phyloP scores from a whole-genome alignment of 2,888 invertebrate genomes.

The Imbricaverruca yamaguchii region DNA sequence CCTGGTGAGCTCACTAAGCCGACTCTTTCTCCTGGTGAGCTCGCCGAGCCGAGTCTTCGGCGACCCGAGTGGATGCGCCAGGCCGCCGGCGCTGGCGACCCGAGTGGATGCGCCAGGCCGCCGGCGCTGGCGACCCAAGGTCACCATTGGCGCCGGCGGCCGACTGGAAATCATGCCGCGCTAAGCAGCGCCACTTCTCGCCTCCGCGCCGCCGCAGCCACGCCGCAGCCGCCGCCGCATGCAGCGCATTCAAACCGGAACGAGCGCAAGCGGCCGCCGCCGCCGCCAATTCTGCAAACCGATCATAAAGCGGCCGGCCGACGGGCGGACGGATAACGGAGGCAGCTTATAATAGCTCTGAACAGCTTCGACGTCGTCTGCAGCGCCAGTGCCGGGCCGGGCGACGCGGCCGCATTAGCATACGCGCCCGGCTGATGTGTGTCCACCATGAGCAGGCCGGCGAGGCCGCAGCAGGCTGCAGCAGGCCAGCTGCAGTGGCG shows the following conservation, averaged over 20 bases:
- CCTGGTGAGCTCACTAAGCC: no score
- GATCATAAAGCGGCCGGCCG: background rate
- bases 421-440: background rate
- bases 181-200: no score
- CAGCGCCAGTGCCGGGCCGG: no score
- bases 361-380: no score
- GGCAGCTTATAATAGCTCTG: background rate
- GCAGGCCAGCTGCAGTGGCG: background rate
- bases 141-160: no score
- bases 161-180: background rate
- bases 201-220: no score
- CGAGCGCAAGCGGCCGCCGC: background rate
- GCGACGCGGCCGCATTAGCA: background rate
- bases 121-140: no score
- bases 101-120: no score
- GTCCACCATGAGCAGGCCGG: background rate
- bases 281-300: background rate
- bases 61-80: no score
- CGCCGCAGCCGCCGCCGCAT: background rate
- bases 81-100: no score
- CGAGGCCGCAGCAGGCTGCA: background rate
- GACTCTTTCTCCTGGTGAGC: no score
- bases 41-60: no score
- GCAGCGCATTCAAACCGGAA: background rate
- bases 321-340: background rate